Evolutionary conservation across 2,888 invertebrate species (phyloP), one percentile per base, ranked within the genome.

Genomic region (Coleophora flavipennella): DNA sequence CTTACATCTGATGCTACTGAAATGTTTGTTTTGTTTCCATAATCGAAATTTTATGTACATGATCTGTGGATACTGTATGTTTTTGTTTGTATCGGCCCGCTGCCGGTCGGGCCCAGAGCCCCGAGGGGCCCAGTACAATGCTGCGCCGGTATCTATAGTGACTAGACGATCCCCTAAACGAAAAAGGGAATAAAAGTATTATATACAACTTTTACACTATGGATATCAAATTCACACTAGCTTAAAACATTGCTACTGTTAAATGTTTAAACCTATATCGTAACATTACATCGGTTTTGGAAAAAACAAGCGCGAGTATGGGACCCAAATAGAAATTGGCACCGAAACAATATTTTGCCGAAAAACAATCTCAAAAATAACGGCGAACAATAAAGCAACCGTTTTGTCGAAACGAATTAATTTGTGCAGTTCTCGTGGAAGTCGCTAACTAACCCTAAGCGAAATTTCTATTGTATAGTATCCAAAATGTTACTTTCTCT

Each of bases 341-440:
- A 71, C 67, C 52, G 47, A 62, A 59, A 58, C 41, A 58, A 45
- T 45, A 41, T 41, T 48, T 45, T 44, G 46, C 55, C 61, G 55
- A 65, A 62, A 66, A 52, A 48, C 57, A 66, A 66, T 70, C 62
- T 67, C 62, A 67, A 75, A 75, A 75, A 71, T 67, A 67, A 67
- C 53, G 54, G 51, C 51, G 48, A 38, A 59, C 57, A 48, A 63
- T 62, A 66, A 67, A 67, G 64, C 70, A 58, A 48, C 50, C 62
- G 59, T 58, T 57, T 53, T 59, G 53, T 53, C 57, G 53, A 10
- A 52, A 50, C n/a, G n/a, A 46, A 51, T 56, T 57, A 55, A 62
- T 81, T 83, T 83, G 81, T 83, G 81, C 81, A 67, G 63, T 68
- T 66, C 60, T 57, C 60, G 58, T 75, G 81, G 80, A 80, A 83